Evolutionary conservation across 2,797 vertebrate species (phyloP).

Genomic region (Microhierax caerulescens): DNA sequence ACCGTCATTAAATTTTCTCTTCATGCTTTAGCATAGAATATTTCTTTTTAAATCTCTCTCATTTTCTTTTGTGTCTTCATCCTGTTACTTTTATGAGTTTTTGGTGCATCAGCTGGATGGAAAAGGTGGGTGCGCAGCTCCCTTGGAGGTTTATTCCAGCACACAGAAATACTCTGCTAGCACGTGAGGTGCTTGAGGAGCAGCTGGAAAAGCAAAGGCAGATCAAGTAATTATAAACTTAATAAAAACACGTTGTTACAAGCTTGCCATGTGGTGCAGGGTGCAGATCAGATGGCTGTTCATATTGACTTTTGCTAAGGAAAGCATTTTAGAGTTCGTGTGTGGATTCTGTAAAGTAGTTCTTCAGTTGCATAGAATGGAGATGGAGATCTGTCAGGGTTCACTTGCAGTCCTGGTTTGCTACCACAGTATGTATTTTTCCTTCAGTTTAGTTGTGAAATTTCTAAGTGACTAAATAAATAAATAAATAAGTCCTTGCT

Average conservation of each 20-base stretch:
- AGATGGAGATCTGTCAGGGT: neutral
- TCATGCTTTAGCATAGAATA: slow-evolving; percentile 5
- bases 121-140: neutral
- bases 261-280: neutral
- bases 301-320: neutral
- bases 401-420: neutral
- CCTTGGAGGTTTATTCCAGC: neutral
- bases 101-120: slow-evolving; percentile 34
- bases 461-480: neutral
- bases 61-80: slow-evolving; percentile 50
- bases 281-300: neutral
- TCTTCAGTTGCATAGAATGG: neutral
- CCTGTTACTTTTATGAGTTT: slow-evolving; percentile 15
- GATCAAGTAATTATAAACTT: neutral
- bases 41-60: neutral
- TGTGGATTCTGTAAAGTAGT: neutral
- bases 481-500: too few relatives aligned
- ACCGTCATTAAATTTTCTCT: slow-evolving; percentile 31
- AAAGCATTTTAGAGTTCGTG: neutral
- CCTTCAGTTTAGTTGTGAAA: neutral
- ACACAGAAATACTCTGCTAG: neutral
- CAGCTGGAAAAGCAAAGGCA: slow-evolving; percentile 13
- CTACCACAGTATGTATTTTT: fast-evolving
- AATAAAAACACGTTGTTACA: neutral
- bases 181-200: neutral